phyloP scores from a whole-genome alignment of 2,113 vertebrate genomes.

The Oxygymnocypris stewartii region DNA sequence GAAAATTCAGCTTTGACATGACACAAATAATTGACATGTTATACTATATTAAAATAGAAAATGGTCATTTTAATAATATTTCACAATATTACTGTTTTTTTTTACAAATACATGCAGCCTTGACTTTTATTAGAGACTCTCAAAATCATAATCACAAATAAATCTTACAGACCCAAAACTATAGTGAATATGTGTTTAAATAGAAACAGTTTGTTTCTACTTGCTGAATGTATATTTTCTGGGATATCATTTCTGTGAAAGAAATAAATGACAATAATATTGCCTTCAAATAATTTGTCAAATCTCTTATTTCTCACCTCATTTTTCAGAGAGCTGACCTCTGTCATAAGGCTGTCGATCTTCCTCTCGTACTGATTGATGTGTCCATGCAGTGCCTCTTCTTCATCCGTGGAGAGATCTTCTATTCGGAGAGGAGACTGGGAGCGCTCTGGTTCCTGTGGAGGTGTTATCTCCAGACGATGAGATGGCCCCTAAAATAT shows the following conservation, averaged over 20 bases:
- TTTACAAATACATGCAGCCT: neutral
- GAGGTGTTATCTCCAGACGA: constrained; percentile 75
- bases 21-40: neutral
- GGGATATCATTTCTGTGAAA: neutral
- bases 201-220: neutral
- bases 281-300: neutral
- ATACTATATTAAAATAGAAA: neutral
- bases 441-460: constrained; percentile 71
- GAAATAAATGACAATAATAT: neutral
- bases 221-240: neutral
- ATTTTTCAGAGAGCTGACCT: constrained; percentile 84
- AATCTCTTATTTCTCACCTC: constrained; percentile 73
- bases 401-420: constrained; percentile 86
- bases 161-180: neutral
- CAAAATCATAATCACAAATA: neutral
- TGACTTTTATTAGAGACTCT: neutral
- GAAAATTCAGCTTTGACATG: neutral
- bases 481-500: constrained; percentile 78
- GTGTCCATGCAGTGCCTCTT: constrained; percentile 76
- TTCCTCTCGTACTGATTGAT: constrained; percentile 87
- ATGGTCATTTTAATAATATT: neutral
- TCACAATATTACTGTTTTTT: neutral
- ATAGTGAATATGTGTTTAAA: neutral
- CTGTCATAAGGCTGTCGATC: constrained; percentile 83
- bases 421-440: constrained; percentile 78